Evolutionary conservation across 2,113 vertebrate genomes (phyloP), one percentile per base, ranked within the genome.

Genomic region (Romanogobio albipinnatus): DNA sequence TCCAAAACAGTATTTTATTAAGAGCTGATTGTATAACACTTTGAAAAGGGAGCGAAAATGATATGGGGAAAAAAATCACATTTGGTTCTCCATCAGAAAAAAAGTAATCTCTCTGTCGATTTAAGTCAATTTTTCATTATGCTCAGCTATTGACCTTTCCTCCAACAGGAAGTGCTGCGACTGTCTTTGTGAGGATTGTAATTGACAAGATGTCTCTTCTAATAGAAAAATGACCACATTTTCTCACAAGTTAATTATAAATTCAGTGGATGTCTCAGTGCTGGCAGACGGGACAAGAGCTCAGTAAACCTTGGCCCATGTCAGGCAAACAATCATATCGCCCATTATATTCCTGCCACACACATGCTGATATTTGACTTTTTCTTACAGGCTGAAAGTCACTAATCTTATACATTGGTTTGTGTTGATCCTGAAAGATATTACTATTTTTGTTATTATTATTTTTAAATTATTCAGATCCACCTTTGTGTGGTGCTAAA

Each of bases 201-300:
- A 95, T 95, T 95, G 94, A 95, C 94, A 95, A 93, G 93, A 94
- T 94, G 94, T 94, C 94, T 93, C 92, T 94, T 93, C 93, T 94
- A 94, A 94, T 94, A 94, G 93, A 94, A 94, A 94, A 94, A 93
- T 94, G 91, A 91, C 90, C 91, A 94, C 91, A 92, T 94, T 93
- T 93, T 90, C 89, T 90, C 91, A 91, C 91, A 91, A 92, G 91
- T 92, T 94, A 91, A 94, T 94, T 93, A 94, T 92, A 93, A 92
- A 93, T 95, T 93, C 91, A 93, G 92, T 93, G 91, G 87, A 62
- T 86, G 90, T 90, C 87, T 92, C 88, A 90, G 87, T 75, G 82
- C 90, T 91, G 90, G 89, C 87, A 85, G 89, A 64, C 51, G 86
- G 90, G 82, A 86, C 81, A 82, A 94, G 93, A 93, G 92, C 91